Base-by-base conservation (phyloP, 2,797 vertebrate genomes). In the Chelmon rostratus region DNA sequence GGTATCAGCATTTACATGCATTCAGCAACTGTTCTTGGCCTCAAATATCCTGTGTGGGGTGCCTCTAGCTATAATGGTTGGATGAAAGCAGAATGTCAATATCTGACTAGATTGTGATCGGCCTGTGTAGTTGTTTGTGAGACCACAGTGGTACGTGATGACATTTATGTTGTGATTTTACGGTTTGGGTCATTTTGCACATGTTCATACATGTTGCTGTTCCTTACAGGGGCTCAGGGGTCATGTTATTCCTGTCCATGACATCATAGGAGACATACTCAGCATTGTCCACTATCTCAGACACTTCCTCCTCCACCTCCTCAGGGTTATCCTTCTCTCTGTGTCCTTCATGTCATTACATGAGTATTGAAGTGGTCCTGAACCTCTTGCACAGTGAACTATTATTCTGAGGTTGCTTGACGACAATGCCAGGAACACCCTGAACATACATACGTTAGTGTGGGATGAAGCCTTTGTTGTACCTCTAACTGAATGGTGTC, bases 261-360 rank as follows among this genome's bases (percentile, higher is more conserved):
- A 65, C 75, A 35, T 13, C 53, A 78, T 52, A 68, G 46, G 56
- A 74, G 19, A 56, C 18, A 19, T 11, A n/a, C 31, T 62, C 15
- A 2, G 11, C 58, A 49, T 72, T 68, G 38, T 72, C 62, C 40
- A n/a, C 67, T 76, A 53, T 80, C 58, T 37, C 49, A 66, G 44
- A 80, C 69, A 35, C 50, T 80, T 75, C 58, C 69, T 72, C 54
- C 49, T 37, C 28, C 3, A 38, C 23, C 54, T 49, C 31, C 4
- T 46, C 23, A 28, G 4, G 53, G 21, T 37, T 42, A 18, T 58
- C 19, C 58, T 59, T 21, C 28, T 31, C 52, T 47, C 35, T 4
- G 21, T 56, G 58, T 46, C 3, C 68, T 67, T 19, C 21, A 16
- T 67, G 44, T 79, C 38, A 28, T 25, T 68, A 58, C 3, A 40